Conservation (phyloP, 2,888 invertebrate species). For the Ametastegia equiseti region DNA sequence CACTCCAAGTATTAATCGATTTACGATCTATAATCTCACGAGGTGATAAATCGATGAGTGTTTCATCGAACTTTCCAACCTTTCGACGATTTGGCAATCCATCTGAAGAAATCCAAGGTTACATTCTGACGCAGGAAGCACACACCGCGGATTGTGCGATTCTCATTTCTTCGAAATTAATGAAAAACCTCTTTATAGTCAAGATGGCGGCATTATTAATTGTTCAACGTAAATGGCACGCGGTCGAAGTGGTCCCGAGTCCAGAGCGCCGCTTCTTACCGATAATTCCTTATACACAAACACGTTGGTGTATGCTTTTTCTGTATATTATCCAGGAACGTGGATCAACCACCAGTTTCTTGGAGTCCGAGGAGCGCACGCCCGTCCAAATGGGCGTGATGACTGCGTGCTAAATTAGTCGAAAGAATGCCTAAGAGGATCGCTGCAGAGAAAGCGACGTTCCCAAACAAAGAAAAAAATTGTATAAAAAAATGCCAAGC, state of each 20-base stretch:
- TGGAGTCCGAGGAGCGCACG: conserved; percentile 21
- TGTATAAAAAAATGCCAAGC: background rate
- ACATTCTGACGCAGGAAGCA: background rate
- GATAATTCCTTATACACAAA: conserved; percentile 14
- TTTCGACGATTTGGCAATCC: background rate
- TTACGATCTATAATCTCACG: background rate
- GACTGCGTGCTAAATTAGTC: background rate
- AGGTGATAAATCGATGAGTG: background rate
- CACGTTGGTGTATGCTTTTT: conserved; percentile 45
- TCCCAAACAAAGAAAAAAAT: background rate
- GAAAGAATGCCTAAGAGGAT: background rate
- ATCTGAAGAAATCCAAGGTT: background rate
- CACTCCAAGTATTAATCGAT: background rate
- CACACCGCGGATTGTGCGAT: background rate
- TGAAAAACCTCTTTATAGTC: conserved; percentile 33
- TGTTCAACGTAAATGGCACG: conserved; percentile 47
- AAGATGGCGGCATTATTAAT: conserved; percentile 49
- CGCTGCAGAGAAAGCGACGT: background rate
- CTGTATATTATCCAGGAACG: conserved; percentile 26
- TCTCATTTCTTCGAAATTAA: conserved; percentile 32
- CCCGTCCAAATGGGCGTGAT: background rate
- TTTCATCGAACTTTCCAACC: background rate
- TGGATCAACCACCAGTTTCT: conserved; percentile 43
- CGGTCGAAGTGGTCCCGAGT: conserved; percentile 25
- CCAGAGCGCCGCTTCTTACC: conserved; percentile 29